These are phyloP conservation scores for Chrysopa pallens DNA, from an alignment of 1,140 invertebrate species.

Conservation along the genomic window DNA sequence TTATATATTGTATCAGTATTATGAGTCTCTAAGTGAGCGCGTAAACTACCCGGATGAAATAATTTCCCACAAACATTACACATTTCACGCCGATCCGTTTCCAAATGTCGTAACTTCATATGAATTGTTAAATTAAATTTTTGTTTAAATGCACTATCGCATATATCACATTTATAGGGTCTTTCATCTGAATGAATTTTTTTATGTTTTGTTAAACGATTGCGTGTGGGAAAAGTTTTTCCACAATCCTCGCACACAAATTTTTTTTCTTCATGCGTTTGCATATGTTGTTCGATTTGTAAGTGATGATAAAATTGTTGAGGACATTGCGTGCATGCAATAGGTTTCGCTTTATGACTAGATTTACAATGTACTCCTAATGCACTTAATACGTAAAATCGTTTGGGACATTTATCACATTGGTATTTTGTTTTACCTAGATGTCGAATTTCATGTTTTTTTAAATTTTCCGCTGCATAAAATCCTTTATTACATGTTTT, in stretches of 20 bases:
- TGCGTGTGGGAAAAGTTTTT: slow-evolving; percentile 5
- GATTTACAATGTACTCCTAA: slow-evolving; percentile 2
- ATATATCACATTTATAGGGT: slow-evolving; percentile 6
- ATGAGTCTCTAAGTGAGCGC: too few species aligned
- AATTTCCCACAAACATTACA: neutral
- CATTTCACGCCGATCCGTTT: neutral
- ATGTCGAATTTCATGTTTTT: slow-evolving; percentile 5
- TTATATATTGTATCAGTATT: too few species aligned
- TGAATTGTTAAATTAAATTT: slow-evolving; percentile 2
- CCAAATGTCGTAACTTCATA: neutral
- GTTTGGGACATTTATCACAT: slow-evolving; percentile 5
- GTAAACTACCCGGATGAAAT: too few species aligned
- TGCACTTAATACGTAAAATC: slow-evolving; percentile 3
- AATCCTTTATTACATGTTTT: slow-evolving; percentile 2
- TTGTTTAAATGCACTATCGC: slow-evolving; percentile 4
- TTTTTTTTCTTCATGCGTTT: slow-evolving; percentile 2
- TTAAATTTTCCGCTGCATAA: slow-evolving; percentile 1
- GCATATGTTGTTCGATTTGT: neutral
- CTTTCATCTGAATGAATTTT: slow-evolving; percentile 6
- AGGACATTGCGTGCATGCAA: neutral
- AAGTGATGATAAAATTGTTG: neutral
- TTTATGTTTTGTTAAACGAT: slow-evolving; percentile 5
- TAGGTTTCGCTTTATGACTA: neutral
- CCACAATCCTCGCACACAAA: slow-evolving; percentile 5
- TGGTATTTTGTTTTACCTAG: slow-evolving; percentile 2